Evolutionary conservation across 2,797 vertebrate genomes (phyloP).

Genomic region (Alectoris magna): DNA sequence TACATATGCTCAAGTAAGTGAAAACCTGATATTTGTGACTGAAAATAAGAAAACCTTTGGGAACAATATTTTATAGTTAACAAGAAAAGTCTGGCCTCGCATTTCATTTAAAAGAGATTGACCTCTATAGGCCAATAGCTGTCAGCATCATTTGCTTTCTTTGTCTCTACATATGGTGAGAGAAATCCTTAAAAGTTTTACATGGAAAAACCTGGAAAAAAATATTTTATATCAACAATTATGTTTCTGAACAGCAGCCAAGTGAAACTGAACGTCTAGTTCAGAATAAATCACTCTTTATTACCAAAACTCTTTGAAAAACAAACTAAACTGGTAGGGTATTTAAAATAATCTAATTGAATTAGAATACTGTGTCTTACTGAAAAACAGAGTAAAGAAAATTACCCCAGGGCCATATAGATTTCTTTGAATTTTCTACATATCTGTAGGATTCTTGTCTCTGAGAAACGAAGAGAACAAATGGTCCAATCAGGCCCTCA

Average conservation of each 20-base stretch:
- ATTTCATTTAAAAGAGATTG: conserved; percentile 45
- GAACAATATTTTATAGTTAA: conserved; percentile 56
- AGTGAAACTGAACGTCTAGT: conserved; percentile 19
- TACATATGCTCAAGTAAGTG: not conserved
- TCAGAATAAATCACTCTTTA: not conserved
- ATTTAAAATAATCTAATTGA: not conserved
- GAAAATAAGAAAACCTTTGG: conserved; percentile 35
- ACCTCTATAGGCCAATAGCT: conserved; percentile 33
- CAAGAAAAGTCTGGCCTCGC: conserved; percentile 29
- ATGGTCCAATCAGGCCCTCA: not conserved
- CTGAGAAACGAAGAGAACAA: not conserved
- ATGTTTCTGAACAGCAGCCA: conserved; percentile 34
- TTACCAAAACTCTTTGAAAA: conserved; percentile 10
- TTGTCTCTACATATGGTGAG: not conserved
- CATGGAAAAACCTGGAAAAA: not conserved
- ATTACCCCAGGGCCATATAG: not conserved
- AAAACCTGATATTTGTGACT: conserved; percentile 51
- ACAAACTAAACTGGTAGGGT: not conserved
- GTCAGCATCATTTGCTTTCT: not conserved
- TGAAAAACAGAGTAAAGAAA: not conserved
- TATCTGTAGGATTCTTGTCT: not conserved
- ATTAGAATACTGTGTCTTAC: not conserved
- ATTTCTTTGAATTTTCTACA: not conserved
- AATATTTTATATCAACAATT: conserved; percentile 7
- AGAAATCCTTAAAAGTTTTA: not conserved